Evolutionary conservation across 2,888 invertebrate species (phyloP).

Genomic region (Ramazzottius varieornatus): DNA sequence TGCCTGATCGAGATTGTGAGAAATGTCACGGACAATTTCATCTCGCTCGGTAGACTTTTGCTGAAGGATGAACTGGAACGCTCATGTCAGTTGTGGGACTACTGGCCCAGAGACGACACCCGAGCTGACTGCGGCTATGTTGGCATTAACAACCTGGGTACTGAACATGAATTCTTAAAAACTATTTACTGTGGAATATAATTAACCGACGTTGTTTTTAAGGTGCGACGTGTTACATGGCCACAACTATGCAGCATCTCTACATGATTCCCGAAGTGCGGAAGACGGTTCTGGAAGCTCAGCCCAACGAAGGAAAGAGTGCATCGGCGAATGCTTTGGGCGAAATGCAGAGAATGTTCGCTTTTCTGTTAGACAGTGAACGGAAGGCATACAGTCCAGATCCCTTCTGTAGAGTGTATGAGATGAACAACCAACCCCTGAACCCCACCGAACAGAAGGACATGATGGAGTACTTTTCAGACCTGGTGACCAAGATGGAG

Average conservation of each 20-base stretch:
- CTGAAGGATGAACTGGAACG: conserved; percentile 27
- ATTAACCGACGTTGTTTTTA: neutral
- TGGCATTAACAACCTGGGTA: conserved; percentile 65
- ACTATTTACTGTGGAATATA: too few species aligned
- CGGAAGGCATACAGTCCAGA: conserved; percentile 80
- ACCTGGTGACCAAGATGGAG: conserved; percentile 74
- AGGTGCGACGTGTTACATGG: conserved; percentile 77
- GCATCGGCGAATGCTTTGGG: conserved; percentile 38
- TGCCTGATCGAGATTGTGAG: conserved; percentile 40
- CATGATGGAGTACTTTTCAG: conserved; percentile 93
- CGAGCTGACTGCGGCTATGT: conserved; percentile 79
- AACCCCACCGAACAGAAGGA: conserved; percentile 92
- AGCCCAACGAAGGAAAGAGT: conserved; percentile 42
- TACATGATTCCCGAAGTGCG: conserved; percentile 89
- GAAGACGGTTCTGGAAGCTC: conserved; percentile 49
- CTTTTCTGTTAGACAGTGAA: conserved; percentile 71
- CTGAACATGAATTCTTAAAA: too few species aligned
- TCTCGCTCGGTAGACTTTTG: neutral
- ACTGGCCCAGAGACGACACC: conserved; percentile 88
- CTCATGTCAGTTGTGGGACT: conserved; percentile 77
- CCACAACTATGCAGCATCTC: conserved; percentile 81
- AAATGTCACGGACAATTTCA: neutral
- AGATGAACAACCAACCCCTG: conserved; percentile 82
- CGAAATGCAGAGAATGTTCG: conserved; percentile 80
- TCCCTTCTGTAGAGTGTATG: conserved; percentile 79